These are phyloP conservation scores for Hirudo medicinalis DNA, from an alignment of 1,140 invertebrate species.

Conservation along the genomic window DNA sequence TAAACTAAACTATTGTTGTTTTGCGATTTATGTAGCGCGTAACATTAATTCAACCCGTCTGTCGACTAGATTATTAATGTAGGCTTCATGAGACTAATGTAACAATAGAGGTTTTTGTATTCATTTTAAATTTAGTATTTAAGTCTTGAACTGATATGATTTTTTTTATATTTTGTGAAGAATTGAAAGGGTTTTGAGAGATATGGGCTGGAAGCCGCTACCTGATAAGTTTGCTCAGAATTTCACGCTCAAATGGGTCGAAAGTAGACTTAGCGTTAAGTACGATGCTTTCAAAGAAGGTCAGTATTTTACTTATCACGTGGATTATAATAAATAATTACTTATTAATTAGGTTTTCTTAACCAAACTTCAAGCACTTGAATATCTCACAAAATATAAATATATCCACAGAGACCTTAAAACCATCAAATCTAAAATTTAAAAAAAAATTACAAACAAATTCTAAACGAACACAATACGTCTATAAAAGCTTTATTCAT, in stretches of 20 bases:
- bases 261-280: conserved; percentile 36
- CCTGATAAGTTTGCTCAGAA: conserved; percentile 35
- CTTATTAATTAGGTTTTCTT: not conserved
- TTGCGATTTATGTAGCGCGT: not conserved
- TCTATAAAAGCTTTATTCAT: not conserved
- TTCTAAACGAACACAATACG: not conserved
- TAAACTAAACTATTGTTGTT: not conserved
- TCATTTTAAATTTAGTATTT: not conserved
- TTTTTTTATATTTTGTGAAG: conserved; percentile 28
- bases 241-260: conserved; percentile 37
- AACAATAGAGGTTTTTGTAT: too few relatives aligned
- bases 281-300: conserved; percentile 32
- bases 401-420: not conserved
- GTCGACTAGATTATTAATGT: not conserved
- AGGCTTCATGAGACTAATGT: not conserved
- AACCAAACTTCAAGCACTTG: not conserved
- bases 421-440: not conserved
- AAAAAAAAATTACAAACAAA: not conserved
- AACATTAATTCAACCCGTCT: not conserved
- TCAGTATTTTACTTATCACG: conserved; percentile 32
- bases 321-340: too few relatives aligned
- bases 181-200: conserved; percentile 29
- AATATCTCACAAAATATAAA: not conserved
- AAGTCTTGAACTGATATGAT: not conserved
- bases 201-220: conserved; percentile 36